Percentiles rank a stretch among this genome's conserved stretches.
Conservation (phyloP, 2,797 vertebrate species). For the Triplophysa yarkandensis region DNA sequence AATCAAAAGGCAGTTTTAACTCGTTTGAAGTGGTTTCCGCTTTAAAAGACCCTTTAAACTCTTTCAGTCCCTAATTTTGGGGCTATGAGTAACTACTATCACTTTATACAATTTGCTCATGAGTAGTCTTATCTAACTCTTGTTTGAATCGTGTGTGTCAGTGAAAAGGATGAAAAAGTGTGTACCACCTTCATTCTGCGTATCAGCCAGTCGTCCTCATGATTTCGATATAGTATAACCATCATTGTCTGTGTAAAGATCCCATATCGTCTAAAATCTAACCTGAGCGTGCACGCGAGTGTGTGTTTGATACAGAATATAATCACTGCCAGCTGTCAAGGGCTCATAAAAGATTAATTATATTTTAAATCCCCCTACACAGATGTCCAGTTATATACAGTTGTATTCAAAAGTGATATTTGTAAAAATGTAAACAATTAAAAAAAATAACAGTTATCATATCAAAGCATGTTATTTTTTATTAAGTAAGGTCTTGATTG, state of each 20-base stretch:
- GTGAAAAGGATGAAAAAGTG: too few species aligned
- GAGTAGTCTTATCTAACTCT: conserved; percentile 1
- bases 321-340: conserved; percentile 36
- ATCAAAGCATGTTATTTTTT: too few species aligned
- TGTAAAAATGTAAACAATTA: too few species aligned
- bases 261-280: too few species aligned
- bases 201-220: too few species aligned
- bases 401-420: too few species aligned
- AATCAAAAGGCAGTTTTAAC: conserved; percentile 31
- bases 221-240: too few species aligned
- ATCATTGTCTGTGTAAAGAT: too few species aligned
- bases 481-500: too few species aligned
- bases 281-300: neutral
- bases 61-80: neutral
- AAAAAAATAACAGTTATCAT: too few species aligned
- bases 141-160: neutral
- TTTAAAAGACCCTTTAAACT: conserved; percentile 45
- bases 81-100: neutral
- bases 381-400: too few species aligned
- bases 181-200: too few species aligned
- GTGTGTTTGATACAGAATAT: conserved; percentile 24
- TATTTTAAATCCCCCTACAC: neutral
- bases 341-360: conserved; percentile 35
- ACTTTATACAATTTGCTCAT: neutral
- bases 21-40: neutral